Conservation (phyloP, 2,113 vertebrate species). For the Columba livia region DNA sequence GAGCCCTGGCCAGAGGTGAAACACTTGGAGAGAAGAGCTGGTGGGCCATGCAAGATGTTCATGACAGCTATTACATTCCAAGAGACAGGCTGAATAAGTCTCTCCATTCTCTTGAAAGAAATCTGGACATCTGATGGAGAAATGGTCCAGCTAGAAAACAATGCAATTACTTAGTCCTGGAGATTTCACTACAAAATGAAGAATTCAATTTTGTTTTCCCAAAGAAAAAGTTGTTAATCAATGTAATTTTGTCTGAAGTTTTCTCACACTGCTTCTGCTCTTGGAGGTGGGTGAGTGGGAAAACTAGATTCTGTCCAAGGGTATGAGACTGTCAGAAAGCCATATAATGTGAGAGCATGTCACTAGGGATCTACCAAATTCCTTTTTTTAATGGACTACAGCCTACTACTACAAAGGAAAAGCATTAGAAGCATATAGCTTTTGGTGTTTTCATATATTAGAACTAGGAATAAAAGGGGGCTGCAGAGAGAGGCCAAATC, state of each 20-base stretch:
- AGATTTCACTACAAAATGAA: neutral
- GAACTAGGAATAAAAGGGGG: neutral
- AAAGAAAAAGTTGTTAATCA: neutral
- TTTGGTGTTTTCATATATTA: neutral
- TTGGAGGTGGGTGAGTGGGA: neutral
- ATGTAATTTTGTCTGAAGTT: neutral
- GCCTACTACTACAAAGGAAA: neutral
- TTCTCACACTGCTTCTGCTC: neutral
- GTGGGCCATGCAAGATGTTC: neutral
- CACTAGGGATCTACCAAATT: neutral
- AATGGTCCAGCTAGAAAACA: neutral
- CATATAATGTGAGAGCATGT: neutral
- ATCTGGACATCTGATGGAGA: neutral
- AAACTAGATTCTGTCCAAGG: neutral
- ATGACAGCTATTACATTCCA: neutral
- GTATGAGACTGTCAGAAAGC: neutral
- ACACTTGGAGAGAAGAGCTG: neutral
- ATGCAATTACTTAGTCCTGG: neutral
- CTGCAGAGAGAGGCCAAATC: neutral
- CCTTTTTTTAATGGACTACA: neutral
- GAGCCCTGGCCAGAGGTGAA: neutral
- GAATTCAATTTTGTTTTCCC: neutral
- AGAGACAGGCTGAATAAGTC: neutral
- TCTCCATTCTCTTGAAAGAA: neutral
- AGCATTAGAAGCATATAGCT: neutral